Conservation (phyloP, 2,797 vertebrate species). For the Molossus alvarezi region DNA sequence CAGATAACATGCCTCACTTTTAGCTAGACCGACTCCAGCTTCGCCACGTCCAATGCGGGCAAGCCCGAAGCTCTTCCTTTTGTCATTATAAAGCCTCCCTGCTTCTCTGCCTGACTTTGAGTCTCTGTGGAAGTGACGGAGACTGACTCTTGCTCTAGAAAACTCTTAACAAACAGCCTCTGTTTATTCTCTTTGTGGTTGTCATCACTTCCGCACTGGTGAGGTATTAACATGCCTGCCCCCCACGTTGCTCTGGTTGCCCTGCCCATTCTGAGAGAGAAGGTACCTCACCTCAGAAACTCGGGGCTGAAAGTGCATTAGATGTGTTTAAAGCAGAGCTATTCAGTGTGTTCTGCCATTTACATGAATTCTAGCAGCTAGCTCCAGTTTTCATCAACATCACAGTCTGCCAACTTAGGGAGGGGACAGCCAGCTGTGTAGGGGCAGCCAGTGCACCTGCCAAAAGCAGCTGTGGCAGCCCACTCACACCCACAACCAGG, state of each 20-base stretch:
- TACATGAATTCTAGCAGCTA: background rate
- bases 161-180: background rate
- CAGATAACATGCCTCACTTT: background rate
- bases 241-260: background rate
- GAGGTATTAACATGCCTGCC: background rate
- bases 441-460: background rate
- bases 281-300: background rate
- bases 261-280: background rate
- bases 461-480: background rate
- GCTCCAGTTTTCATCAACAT: background rate
- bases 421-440: background rate
- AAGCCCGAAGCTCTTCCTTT: background rate
- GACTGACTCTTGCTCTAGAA: background rate
- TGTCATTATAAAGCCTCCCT: background rate
- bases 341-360: no score
- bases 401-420: background rate
- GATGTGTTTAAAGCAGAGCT: background rate
- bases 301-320: background rate
- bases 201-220: background rate
- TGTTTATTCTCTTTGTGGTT: background rate
- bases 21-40: background rate
- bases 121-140: background rate
- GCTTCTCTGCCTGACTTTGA: background rate
- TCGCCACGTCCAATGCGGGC: background rate
- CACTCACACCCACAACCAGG: background rate